Evolutionary conservation across 2,113 vertebrate species (phyloP).

Genomic region (Actenoides hombroni): DNA sequence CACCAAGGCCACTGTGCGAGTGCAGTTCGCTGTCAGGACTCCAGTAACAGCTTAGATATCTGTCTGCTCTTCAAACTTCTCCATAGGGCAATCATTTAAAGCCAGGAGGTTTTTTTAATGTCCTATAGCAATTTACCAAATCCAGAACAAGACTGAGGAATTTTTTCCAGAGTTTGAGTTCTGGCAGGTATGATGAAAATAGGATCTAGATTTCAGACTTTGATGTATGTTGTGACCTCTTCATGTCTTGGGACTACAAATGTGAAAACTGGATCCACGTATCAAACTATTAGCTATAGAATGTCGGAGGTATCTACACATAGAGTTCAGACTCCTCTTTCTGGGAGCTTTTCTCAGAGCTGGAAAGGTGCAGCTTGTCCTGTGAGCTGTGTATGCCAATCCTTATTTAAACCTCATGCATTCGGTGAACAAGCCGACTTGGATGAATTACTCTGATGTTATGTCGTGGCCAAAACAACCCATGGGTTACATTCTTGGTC

Average conservation of each 20-base stretch:
- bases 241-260: not conserved
- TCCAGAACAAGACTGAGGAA: not conserved
- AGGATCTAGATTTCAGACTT: not conserved
- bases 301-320: not conserved
- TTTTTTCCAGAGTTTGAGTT: not conserved
- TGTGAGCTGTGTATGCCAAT: not conserved
- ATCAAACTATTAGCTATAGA: fast-evolving
- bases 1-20: not conserved
- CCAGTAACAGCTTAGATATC: not conserved
- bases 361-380: not conserved
- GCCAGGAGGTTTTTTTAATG: not conserved
- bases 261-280: not conserved
- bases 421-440: not conserved
- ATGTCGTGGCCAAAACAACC: not conserved
- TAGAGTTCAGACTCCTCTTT: not conserved
- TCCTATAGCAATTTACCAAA: not conserved
- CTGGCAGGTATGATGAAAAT: not conserved
- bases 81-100: not conserved
- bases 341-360: not conserved
- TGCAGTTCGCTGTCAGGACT: not conserved
- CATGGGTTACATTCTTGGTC: fast-evolving
- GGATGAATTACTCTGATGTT: not conserved
- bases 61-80: not conserved
- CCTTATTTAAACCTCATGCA: not conserved
- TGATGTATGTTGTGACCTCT: not conserved